A percentile compares a stretch with the other conserved stretches of the same genome.
Conservation (phyloP, 2,113 vertebrate species). For the Poeciliopsis prolifica region DNA sequence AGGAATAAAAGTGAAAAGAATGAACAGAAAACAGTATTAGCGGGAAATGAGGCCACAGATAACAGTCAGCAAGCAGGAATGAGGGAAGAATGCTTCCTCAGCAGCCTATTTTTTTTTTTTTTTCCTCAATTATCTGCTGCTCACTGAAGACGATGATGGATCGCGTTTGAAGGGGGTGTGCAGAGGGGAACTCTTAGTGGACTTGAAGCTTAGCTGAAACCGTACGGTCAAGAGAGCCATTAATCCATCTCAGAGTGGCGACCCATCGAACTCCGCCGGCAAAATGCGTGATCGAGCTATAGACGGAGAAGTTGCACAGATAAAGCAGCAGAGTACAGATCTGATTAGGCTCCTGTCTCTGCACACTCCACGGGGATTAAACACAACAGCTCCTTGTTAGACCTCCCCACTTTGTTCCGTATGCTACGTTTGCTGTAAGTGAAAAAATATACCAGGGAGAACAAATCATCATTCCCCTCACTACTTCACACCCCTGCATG, state of each 20-base stretch:
- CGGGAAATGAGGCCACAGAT: constrained; percentile 42
- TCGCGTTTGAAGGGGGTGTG: constrained; percentile 22
- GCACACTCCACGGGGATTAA: constrained; percentile 66
- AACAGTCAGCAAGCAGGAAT: constrained; percentile 32
- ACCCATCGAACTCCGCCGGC: constrained; percentile 51
- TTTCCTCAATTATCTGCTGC: constrained; percentile 54
- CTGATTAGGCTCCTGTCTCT: constrained; percentile 64
- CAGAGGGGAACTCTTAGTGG: constrained; percentile 22
- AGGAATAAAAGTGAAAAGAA: constrained; percentile 34
- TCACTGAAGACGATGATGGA: constrained; percentile 53
- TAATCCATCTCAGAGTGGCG: constrained; percentile 54
- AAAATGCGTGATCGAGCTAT: constrained; percentile 58
- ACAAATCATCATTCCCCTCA: constrained; percentile 31
- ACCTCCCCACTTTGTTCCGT: constrained; percentile 54
- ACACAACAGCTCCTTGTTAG: constrained; percentile 61
- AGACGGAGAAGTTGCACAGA: constrained; percentile 52
- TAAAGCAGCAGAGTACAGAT: constrained; percentile 64
- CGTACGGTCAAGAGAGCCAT: constrained; percentile 50
- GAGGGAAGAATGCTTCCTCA: constrained; percentile 50
- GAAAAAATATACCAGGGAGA: constrained; percentile 28
- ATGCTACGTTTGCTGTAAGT: constrained; percentile 48
- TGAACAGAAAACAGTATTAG: constrained; percentile 22
- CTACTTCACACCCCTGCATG: constrained; percentile 50
- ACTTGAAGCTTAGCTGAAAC: constrained; percentile 54
- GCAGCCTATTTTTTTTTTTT: constrained; percentile 28